Base-by-base conservation (phyloP, 1,140 invertebrate genomes). In the Dinoponera quadriceps region DNA sequence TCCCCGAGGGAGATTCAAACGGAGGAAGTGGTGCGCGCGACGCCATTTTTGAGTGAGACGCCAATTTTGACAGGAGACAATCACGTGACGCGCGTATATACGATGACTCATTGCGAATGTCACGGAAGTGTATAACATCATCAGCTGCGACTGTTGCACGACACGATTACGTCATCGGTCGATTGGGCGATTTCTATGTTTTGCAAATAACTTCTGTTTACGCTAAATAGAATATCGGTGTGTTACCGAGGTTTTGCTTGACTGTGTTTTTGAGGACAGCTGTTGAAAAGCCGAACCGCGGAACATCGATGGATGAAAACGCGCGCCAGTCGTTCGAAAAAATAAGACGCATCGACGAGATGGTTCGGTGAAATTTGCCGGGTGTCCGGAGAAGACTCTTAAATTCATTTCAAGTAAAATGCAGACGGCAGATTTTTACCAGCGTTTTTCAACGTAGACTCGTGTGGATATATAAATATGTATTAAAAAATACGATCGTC, bases 1-100 rank as follows among this genome's bases (percentile, higher is more conserved):
- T 13, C 7, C n/a, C 16, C 0, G 3, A 0, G 1, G 4, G 2
- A 16, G 18, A 29, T 48, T 80, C 9, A n/a, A 71, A 71, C 33
- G n/a, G 20, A 55, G 75, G 75, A 80, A 80, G 44, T 66, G 4
- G 20, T 9, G 0, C 0, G n/a, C 55, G 22, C 77, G 29, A 65
- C 84, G 88, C 89, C 90, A 91, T 91, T 73, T 87, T 86, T 85
- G 82, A 87, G 85, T 91, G 90, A 91, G 44, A 87, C 38, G 90
- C 71, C 22, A 66, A 74, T 86, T 91, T 91, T 71, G 86, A 88
- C 59, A 59, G 49, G n/a, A 22, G 14, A 3, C 11, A 7, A 13
- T 55, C 85, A 88, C 82, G 85, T 90, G 87, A 68, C 27, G 18
- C 1, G 33, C 20, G 48, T n/a, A 29, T 59, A 68, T 25, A 59